These are phyloP conservation scores for Arizona elegans DNA, from an alignment of 2,113 vertebrate species.

Conservation along the genomic window DNA sequence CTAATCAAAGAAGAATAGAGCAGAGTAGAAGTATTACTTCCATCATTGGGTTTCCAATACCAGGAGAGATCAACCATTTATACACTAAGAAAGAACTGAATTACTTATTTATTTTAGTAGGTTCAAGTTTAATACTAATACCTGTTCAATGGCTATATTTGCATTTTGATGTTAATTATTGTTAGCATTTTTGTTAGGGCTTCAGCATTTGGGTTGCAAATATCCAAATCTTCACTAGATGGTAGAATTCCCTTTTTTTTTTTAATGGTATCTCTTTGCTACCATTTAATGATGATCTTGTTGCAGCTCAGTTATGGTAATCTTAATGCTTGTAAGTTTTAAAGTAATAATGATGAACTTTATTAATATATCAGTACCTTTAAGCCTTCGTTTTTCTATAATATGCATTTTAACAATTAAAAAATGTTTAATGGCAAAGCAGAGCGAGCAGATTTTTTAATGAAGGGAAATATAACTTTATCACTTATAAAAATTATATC, in stretches of 20 bases:
- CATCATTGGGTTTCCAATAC: not conserved
- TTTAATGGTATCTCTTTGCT: not conserved
- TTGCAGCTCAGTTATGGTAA: not conserved
- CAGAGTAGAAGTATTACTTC: not conserved
- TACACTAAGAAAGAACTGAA: not conserved
- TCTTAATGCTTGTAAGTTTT: not conserved
- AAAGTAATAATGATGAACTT: not conserved
- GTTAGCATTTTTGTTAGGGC: not conserved
- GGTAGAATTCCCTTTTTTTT: not conserved
- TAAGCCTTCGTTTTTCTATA: not conserved
- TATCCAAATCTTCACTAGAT: not conserved
- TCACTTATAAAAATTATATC: not conserved
- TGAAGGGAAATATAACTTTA: not conserved
- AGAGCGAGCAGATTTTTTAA: constrained; percentile 24
- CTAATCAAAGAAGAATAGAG: not conserved
- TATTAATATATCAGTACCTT: not conserved
- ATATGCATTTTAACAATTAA: not conserved
- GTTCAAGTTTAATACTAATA: not conserved
- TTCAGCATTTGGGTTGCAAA: not conserved
- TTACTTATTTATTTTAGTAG: not conserved
- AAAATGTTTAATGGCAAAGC: not conserved
- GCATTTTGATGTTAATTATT: not conserved
- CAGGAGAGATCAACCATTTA: not conserved
- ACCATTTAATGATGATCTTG: not conserved
- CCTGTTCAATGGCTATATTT: not conserved